Evolutionary conservation across 1,140 invertebrate species (phyloP).

Genomic region (Ceratoteleas bidentatus): DNA sequence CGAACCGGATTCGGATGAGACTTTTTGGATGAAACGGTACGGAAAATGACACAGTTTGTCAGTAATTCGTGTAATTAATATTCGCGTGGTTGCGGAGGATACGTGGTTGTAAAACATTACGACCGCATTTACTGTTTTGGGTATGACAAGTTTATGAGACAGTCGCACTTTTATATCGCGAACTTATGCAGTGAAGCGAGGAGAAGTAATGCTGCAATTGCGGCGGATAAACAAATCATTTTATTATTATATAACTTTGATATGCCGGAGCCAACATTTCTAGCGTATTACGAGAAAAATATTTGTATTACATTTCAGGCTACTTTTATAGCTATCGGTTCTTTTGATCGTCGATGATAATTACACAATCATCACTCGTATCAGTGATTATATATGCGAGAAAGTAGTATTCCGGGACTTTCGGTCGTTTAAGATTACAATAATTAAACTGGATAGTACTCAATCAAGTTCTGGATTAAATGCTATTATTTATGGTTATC

Average conservation of each 20-base stretch:
- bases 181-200: constrained; percentile 23
- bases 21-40: not conserved
- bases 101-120: constrained; percentile 13
- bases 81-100: not conserved
- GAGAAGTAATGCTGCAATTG: constrained; percentile 16
- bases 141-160: constrained; percentile 21
- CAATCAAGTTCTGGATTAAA: constrained; percentile 30
- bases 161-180: constrained; percentile 15
- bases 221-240: constrained; percentile 31
- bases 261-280: constrained; percentile 1
- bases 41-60: not conserved
- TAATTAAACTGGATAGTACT: constrained; percentile 45
- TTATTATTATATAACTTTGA: constrained; percentile 25
- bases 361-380: constrained; percentile 34
- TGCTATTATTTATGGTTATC: constrained; percentile 14
- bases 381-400: constrained; percentile 39
- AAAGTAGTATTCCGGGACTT: constrained; percentile 35
- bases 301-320: constrained; percentile 2
- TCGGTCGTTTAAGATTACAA: constrained; percentile 23
- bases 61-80: not conserved
- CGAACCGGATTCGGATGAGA: not conserved
- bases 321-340: constrained; percentile 12
- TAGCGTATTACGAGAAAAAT: constrained; percentile 12
- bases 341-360: constrained; percentile 46
- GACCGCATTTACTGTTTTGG: constrained; percentile 12